phyloP scores from a whole-genome alignment of 2,888 invertebrate genomes.

The Ichneumon xanthorius region DNA sequence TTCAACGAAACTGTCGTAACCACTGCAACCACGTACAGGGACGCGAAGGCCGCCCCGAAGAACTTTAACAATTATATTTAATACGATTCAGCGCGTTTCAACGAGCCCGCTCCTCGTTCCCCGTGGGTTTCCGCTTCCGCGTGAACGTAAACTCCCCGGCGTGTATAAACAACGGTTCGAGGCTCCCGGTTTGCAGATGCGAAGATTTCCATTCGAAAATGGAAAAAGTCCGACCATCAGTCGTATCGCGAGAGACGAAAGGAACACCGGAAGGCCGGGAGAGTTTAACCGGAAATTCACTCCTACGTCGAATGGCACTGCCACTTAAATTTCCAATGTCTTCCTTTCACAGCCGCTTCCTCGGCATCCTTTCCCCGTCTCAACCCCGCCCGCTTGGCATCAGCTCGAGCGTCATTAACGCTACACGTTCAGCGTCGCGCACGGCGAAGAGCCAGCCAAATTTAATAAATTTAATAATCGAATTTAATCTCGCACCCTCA shows the following conservation, averaged over 20 bases:
- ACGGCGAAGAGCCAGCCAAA: constrained; percentile 82
- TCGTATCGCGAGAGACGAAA: background rate
- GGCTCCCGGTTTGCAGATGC: constrained; percentile 47
- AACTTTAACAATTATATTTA: constrained; percentile 84
- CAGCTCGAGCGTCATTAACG: constrained; percentile 56
- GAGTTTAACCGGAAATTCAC: background rate
- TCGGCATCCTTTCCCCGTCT: constrained; percentile 29
- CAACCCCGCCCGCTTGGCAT: constrained; percentile 24
- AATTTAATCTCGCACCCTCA: constrained; percentile 69
- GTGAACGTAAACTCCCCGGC: constrained; percentile 5
- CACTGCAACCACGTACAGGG: constrained; percentile 56
- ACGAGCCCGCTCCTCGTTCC: constrained; percentile 2
- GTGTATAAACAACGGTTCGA: constrained; percentile 67
- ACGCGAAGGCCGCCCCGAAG: constrained; percentile 68
- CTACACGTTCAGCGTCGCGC: constrained; percentile 71
- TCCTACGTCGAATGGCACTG: background rate
- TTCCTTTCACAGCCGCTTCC: constrained; percentile 75
- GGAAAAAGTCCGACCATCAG: background rate
- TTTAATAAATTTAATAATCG: constrained; percentile 80
- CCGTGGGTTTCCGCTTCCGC: constrained; percentile 36
- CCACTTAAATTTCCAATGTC: constrained; percentile 54
- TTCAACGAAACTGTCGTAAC: constrained; percentile 80
- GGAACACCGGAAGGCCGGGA: background rate
- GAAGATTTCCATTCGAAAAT: background rate
- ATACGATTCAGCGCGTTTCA: constrained; percentile 75